Evolutionary conservation across 2,797 vertebrate species (phyloP).

Genomic region (Paratrypauchen microcephalus): DNA sequence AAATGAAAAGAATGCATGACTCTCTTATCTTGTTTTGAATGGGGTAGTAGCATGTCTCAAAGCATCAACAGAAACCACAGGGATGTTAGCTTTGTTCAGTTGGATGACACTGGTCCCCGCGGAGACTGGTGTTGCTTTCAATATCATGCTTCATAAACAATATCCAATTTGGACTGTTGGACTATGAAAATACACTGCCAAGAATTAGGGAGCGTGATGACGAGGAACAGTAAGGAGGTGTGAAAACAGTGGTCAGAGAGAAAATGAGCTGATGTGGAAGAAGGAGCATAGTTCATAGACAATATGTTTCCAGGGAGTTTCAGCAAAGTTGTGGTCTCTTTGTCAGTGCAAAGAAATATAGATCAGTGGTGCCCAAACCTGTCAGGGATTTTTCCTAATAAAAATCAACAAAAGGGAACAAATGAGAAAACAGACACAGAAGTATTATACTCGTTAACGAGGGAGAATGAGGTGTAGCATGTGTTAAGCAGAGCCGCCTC

Average conservation of each 20-base stretch:
- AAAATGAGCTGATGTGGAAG: slow-evolving; percentile 15
- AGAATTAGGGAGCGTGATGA: slow-evolving; percentile 27
- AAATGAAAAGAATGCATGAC: slow-evolving; percentile 60
- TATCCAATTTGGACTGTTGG: slow-evolving; percentile 69
- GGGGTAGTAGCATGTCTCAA: slow-evolving; percentile 55
- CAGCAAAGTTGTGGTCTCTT: neutral
- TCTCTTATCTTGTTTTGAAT: slow-evolving; percentile 59
- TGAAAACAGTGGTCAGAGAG: slow-evolving; percentile 31
- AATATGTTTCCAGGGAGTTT: slow-evolving; percentile 3
- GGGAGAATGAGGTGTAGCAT: no score
- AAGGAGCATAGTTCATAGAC: slow-evolving; percentile 9
- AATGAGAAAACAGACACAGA: no score
- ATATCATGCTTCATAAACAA: slow-evolving; percentile 73
- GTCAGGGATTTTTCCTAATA: no score
- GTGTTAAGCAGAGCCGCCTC: no score
- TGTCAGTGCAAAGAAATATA: neutral
- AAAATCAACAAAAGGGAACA: no score
- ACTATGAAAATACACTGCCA: slow-evolving; percentile 58
- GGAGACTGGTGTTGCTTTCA: slow-evolving; percentile 60
- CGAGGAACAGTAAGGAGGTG: slow-evolving; percentile 54
- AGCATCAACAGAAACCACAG: slow-evolving; percentile 65
- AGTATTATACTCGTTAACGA: no score
- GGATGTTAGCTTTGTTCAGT: slow-evolving; percentile 52
- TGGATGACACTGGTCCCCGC: slow-evolving; percentile 52
- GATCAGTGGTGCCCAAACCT: neutral